Percentiles rank a stretch among this genome's conserved stretches.
Conservation (phyloP, 2,888 invertebrate genomes). For the Gisinianus flammeolus region DNA sequence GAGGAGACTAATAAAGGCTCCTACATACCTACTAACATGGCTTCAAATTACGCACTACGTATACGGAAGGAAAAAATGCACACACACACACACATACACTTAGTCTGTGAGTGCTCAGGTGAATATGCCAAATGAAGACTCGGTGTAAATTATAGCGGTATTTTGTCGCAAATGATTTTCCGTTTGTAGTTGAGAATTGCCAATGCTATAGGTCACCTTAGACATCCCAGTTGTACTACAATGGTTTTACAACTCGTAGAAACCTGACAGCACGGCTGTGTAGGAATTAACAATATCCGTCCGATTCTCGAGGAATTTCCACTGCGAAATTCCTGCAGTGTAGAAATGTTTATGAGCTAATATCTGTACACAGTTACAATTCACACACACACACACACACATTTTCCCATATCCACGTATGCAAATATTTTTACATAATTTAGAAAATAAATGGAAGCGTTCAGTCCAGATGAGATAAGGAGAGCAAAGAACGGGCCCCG, state of each 20-base stretch:
- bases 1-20: background rate
- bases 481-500: too few relatives aligned
- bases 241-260: background rate
- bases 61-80: background rate
- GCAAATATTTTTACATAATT: too few relatives aligned
- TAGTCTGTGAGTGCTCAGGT: background rate
- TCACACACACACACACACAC: too few relatives aligned
- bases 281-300: background rate
- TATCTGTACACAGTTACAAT: too few relatives aligned
- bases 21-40: background rate
- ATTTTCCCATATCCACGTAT: too few relatives aligned
- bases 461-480: too few relatives aligned
- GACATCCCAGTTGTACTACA: too few relatives aligned
- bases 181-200: too few relatives aligned
- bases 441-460: too few relatives aligned
- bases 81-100: background rate
- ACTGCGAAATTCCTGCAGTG: too few relatives aligned
- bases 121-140: conserved; percentile 5
- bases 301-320: background rate
- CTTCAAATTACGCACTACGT: background rate
- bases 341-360: too few relatives aligned
- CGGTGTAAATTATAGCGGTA: conserved; percentile 37
- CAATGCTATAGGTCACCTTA: too few relatives aligned
- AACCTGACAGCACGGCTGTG: background rate
- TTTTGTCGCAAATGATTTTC: conserved; percentile 24